Percentiles rank a stretch among this genome's conserved stretches.
Conservation (phyloP, 2,888 invertebrate genomes). For the Amblyteles armatorius region DNA sequence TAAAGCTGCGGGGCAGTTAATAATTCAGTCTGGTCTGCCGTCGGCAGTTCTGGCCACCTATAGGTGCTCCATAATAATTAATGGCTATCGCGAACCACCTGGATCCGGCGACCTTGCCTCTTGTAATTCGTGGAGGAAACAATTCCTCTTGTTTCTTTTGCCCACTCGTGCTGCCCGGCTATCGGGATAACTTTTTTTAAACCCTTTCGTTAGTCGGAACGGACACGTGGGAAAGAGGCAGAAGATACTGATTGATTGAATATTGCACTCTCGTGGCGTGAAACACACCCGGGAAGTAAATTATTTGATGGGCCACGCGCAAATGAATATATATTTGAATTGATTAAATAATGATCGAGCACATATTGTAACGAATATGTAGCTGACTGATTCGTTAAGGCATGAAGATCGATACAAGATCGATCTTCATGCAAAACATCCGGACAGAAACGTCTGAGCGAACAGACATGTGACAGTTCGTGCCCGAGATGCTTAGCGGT, state of each 20-base stretch:
- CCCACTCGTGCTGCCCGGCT: constrained; percentile 1
- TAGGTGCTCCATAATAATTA: constrained; percentile 54
- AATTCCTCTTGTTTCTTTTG: constrained; percentile 23
- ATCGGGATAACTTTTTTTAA: not conserved
- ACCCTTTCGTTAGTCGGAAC: not conserved
- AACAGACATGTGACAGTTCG: too few species aligned
- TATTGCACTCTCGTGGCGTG: too few species aligned
- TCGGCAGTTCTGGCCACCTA: constrained; percentile 18
- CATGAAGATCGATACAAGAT: too few species aligned
- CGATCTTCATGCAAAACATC: too few species aligned
- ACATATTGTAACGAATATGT: too few species aligned
- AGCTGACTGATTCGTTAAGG: too few species aligned
- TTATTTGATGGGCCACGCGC: not conserved
- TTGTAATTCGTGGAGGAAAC: constrained; percentile 21
- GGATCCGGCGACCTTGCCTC: constrained; percentile 12
- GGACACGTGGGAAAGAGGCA: not conserved
- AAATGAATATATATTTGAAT: not conserved
- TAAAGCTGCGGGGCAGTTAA: constrained; percentile 39
- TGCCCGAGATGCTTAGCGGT: too few species aligned
- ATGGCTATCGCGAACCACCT: constrained; percentile 41
- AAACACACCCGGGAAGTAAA: not conserved
- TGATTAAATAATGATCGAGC: not conserved
- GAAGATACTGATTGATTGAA: not conserved
- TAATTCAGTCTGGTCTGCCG: constrained; percentile 50
- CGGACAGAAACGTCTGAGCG: too few species aligned